Conservation (phyloP, 2,113 vertebrate genomes). For the Sminthopsis crassicaudata region DNA sequence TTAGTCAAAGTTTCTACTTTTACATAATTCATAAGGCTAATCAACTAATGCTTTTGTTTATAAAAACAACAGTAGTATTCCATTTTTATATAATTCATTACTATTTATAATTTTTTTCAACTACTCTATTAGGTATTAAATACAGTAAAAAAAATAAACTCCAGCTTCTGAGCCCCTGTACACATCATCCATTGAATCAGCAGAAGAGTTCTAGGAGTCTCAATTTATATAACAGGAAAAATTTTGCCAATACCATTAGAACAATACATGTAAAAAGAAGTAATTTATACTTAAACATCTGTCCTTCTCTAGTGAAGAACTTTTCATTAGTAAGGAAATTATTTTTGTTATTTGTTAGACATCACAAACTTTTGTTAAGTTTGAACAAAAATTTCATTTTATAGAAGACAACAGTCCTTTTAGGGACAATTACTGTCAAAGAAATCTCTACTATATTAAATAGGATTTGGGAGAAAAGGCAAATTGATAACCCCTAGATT, state of each 20-base stretch:
- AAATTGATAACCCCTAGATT: background rate
- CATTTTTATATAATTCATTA: background rate
- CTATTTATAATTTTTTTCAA: background rate
- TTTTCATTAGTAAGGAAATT: background rate
- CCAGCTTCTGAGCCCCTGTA: constrained; percentile 5
- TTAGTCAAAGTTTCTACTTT: constrained; percentile 48
- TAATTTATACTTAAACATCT: background rate
- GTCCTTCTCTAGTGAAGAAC: background rate
- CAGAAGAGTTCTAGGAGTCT: constrained; percentile 25
- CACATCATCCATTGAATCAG: constrained; percentile 57
- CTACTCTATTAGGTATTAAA: background rate
- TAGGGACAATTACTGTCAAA: background rate
- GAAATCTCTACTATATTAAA: constrained; percentile 8
- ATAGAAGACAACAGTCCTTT: background rate
- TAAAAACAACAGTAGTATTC: constrained; percentile 19
- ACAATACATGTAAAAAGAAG: background rate
- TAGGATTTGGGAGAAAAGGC: background rate
- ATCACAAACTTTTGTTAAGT: background rate
- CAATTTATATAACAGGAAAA: constrained; percentile 31
- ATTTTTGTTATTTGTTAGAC: background rate
- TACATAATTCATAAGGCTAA: constrained; percentile 40
- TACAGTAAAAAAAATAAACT: constrained; percentile 44
- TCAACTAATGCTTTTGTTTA: constrained; percentile 43
- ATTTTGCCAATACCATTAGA: background rate
- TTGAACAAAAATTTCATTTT: background rate